Base-by-base conservation (phyloP, 1,140 invertebrate genomes). In the Drosophila orena region DNA sequence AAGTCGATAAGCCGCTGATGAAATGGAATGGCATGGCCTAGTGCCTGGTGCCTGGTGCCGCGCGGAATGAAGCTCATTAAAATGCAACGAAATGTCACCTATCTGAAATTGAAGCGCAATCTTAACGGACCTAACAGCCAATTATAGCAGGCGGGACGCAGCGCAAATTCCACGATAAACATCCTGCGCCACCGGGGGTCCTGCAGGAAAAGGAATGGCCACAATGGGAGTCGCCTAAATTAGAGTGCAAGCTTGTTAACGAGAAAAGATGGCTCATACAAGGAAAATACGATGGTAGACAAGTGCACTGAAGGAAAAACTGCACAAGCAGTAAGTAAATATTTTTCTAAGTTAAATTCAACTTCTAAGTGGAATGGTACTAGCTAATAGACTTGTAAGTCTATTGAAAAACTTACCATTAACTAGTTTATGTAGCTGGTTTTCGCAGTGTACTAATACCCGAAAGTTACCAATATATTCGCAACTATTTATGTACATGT, bases 81-180 rank as follows among this genome's bases (percentile, higher is more conserved):
- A 89, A 89, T 89, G 84, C 84, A 89, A 89, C 84, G 85, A 89
- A 89, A 90, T 89, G 85, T 89, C 77, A 89, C 80, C 88, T 89
- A 89, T 89, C 84, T 89, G 77, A 89, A 89, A 90, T 89, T 88
- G 79, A 89, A 71, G 79, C 68, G 71, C 76, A 89, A 88, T 83
- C 83, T 79, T 70, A 81, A 81, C 74, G 65, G 53, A 78, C 74
- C 68, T 49, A 81, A 60, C 54, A 78, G 61, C 83, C 83, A 88
- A 88, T 88, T 88, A 83, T 77, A 77, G 74, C 64, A 2, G 62
- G 55, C 53, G 66, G 62, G 62, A 83, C 64, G 72, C 52, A 61
- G 77, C 80, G 80, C 79, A 86, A 86, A 81, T 88, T 72, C 49
- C 30, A 53, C 50, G 84, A 89, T 89, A 89, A 74, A 44, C 77